Evolutionary conservation across 2,888 invertebrate species (phyloP).

Genomic region (Eubasilissa splendida): DNA sequence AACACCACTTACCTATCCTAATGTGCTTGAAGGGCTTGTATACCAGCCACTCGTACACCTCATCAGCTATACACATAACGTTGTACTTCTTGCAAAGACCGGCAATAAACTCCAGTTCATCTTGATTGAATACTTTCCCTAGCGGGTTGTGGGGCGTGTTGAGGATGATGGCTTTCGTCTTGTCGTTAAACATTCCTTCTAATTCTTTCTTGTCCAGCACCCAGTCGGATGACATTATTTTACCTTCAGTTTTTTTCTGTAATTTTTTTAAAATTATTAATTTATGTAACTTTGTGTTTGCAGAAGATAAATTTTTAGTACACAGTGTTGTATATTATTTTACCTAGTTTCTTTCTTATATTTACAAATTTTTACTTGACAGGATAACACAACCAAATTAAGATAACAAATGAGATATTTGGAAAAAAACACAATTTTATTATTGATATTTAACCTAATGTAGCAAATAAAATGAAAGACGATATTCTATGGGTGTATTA

Average conservation of each 20-base stretch:
- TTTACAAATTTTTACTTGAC: too few relatives aligned
- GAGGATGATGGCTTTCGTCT: constrained; percentile 95
- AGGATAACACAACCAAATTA: too few relatives aligned
- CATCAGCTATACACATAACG: constrained; percentile 93
- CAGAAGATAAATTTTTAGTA: too few relatives aligned
- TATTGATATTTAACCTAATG: too few relatives aligned
- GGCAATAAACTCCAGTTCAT: constrained; percentile 85
- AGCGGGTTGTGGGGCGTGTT: constrained; percentile 99
- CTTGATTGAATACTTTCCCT: constrained; percentile 87
- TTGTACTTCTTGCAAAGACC: constrained; percentile 93
- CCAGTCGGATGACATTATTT: constrained; percentile 88
- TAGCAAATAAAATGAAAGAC: too few relatives aligned
- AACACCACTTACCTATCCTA: constrained; percentile 82
- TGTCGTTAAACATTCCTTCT: constrained; percentile 83
- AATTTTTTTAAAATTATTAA: constrained; percentile 16
- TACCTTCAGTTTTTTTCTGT: constrained; percentile 69
- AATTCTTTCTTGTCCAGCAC: constrained; percentile 88
- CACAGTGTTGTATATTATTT: too few relatives aligned
- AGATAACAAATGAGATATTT: too few relatives aligned
- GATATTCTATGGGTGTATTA: neutral
- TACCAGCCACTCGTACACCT: constrained; percentile 98
- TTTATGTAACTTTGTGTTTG: neutral
- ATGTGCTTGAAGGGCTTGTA: constrained; percentile 88
- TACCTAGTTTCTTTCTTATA: too few relatives aligned
- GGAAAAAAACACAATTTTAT: too few relatives aligned